Conservation (phyloP, 37 sponge, comb jelly and placozoan species). For the Crambe crambe region DNA sequence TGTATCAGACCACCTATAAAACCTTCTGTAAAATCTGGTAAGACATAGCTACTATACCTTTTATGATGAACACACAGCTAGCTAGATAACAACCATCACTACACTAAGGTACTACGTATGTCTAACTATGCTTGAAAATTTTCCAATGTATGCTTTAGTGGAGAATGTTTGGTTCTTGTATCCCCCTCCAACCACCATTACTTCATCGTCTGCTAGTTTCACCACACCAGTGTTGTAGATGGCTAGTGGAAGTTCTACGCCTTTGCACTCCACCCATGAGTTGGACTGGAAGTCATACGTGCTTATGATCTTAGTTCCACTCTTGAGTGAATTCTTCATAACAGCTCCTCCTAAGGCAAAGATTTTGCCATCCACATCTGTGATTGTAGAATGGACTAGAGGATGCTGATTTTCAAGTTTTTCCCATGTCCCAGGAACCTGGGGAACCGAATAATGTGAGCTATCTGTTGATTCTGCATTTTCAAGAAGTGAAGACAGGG, state of each 20-base stretch:
- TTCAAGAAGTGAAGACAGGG: background rate
- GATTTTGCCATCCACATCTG: background rate
- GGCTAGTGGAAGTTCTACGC: background rate
- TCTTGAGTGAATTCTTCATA: background rate
- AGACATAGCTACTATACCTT: too few species aligned
- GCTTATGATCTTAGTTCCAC: background rate
- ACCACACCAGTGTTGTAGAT: background rate
- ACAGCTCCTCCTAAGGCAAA: background rate
- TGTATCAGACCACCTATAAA: too few species aligned
- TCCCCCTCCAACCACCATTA: background rate
- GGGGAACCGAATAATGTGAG: background rate
- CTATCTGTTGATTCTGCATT: background rate
- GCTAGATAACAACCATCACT: background rate
- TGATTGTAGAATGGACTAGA: background rate
- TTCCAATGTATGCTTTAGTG: background rate
- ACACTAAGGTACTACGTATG: too few species aligned
- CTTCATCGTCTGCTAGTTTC: background rate
- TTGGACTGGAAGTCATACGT: background rate
- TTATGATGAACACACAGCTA: background rate
- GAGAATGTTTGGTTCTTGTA: background rate
- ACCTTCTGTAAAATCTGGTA: too few species aligned
- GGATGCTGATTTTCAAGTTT: background rate
- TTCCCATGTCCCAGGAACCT: background rate
- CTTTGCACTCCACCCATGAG: background rate
- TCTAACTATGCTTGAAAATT: background rate